A percentile compares a stretch with the other conserved stretches of the same genome.
These are phyloP conservation scores for Gallinago paraguaiae DNA, from an alignment of 2,113 vertebrate genomes.

Conservation along the genomic window DNA sequence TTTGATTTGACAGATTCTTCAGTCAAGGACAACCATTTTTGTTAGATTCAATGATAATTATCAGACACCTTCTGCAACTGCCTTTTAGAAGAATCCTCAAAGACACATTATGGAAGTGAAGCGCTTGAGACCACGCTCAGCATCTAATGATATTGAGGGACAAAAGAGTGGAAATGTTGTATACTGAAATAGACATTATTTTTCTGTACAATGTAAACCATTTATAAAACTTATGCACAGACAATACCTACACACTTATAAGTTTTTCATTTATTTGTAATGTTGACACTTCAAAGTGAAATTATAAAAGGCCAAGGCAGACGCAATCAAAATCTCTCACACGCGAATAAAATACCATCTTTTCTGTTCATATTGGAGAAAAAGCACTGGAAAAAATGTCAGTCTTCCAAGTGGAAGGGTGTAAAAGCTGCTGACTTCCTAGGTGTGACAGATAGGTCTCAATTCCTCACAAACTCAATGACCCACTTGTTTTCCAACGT, in stretches of 20 bases:
- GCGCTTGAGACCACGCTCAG: not conserved
- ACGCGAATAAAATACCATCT: not conserved
- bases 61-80: not conserved
- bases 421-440: not conserved
- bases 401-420: not conserved
- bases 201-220: not conserved
- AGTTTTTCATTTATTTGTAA: not conserved
- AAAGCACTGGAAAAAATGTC: not conserved
- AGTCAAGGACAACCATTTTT: not conserved
- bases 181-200: not conserved
- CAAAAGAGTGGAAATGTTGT: not conserved
- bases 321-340: not conserved
- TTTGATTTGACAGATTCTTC: not conserved
- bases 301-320: not conserved
- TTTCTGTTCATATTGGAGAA: not conserved
- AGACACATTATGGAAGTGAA: not conserved
- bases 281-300: not conserved
- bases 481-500: not conserved
- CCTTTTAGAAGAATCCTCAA: not conserved
- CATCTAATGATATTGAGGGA: not conserved
- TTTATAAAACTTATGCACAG: not conserved
- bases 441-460: not conserved
- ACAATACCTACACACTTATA: not conserved
- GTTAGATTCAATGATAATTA: not conserved
- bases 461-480: not conserved